phyloP scores from a whole-genome alignment of 2,113 vertebrate species.

The Percina caprodes region DNA sequence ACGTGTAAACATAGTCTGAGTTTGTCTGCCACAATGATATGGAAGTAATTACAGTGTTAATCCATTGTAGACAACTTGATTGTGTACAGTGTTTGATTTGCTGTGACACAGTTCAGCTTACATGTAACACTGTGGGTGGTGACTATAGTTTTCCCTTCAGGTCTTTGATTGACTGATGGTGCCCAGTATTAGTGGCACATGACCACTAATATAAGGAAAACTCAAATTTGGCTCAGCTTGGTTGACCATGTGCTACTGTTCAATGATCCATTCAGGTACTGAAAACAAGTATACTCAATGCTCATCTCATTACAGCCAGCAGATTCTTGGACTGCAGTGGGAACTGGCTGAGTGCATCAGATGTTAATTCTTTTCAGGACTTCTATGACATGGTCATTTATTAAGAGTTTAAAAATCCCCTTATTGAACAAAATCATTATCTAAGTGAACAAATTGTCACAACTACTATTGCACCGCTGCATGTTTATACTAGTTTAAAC shows the following conservation, averaged over 20 bases:
- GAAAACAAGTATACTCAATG: neutral
- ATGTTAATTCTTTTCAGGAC: neutral
- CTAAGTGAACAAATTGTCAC: neutral
- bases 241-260: slow-evolving; percentile 8
- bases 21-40: slow-evolving; percentile 5
- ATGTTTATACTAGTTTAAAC: neutral
- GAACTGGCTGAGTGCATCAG: neutral
- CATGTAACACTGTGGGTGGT: slow-evolving; percentile 30
- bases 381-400: neutral
- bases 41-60: slow-evolving; percentile 37
- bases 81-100: slow-evolving; percentile 40
- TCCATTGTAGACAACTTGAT: slow-evolving; percentile 30
- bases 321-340: slow-evolving; percentile 3
- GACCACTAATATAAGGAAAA: slow-evolving; percentile 16
- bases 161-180: slow-evolving; percentile 25
- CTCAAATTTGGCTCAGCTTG: slow-evolving; percentile 14
- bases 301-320: slow-evolving; percentile 14
- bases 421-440: neutral
- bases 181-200: slow-evolving; percentile 1
- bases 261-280: slow-evolving; percentile 36
- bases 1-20: too few relatives aligned
- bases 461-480: neutral
- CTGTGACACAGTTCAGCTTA: slow-evolving; percentile 41
- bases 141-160: neutral
- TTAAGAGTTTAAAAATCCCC: neutral